Evolutionary conservation across 2,113 vertebrate species (phyloP), one percentile per base, ranked within the genome.

Genomic region (Sceloporus tristichus): DNA sequence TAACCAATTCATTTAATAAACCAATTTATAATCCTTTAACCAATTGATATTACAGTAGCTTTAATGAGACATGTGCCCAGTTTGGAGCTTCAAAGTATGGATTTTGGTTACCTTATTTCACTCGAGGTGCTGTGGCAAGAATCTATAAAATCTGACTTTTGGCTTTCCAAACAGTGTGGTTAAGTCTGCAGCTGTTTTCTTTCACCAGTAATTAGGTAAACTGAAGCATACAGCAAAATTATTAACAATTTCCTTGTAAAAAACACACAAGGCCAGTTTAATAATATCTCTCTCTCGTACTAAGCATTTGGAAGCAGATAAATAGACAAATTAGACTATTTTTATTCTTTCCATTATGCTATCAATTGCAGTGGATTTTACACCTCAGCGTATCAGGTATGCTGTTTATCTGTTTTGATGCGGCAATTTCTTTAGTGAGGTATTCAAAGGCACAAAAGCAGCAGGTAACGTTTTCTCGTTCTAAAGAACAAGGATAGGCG

Each of bases 171-270:
- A 0, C 56, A 87, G 82, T 27, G 87, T 54, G 25, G 62, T 89
- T 92, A 23, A 86, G 71, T 90, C 91, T 94, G 87, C 89, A 94
- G 88, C 90, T 91, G 66, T 81, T 93, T 93, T 89, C 9, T 19
- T 87, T 91, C 92, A 59, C 91, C 90, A 91, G 79, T 88, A 89
- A 94, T 94, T 95, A 88, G 94, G 85, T 84, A 92, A 94, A 87
- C 79, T 88, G 82, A 94, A 92, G 83, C 93, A 84, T 80, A 90
- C 88, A 85, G 88, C 92, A 81, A 93, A 92, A 85, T 84, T 93
- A 87, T 93, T 95, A 94, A 95, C 91, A 40, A 84, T 86, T 90
- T 83, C 91, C 83, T 91, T 92, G 81, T 89, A 53, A 66, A 83
- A 87, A 85, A 85, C 84, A 90, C 77, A 66, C 21, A 42, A 86